Evolutionary conservation across 2,888 invertebrate genomes (phyloP), one percentile per base, ranked within the genome.

Genomic region (Morpho deidamia): DNA sequence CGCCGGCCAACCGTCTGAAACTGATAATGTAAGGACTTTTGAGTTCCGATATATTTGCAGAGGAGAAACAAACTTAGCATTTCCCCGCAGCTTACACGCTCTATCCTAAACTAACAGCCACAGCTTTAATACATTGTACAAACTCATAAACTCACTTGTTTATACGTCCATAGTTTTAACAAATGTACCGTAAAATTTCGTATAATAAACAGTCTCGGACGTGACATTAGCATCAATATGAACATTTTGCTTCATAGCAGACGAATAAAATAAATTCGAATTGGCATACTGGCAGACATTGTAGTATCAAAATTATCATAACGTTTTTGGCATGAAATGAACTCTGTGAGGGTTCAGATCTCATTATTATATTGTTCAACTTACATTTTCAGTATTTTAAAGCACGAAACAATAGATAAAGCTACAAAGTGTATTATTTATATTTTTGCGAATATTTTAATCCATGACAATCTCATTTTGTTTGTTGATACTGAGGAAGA

Each of bases 231-330:
- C 70, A 72, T 79, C 74, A 77, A 64, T 71, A 61, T 54, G 68
- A 71, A 66, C 63, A 64, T 65, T 62, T 66, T 58, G 58, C 64
- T 58, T 67, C 61, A 72, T 73, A 70, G 72, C 69, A 81, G 82
- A 78, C 76, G 63, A 76, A 80, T 81, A 78, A 81, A 79, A 80
- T 83, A 78, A 76, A 81, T 76, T 77, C 63, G 55, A 61, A 69
- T 51, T 50, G 58, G 57, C 59, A 70, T 67, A 73, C 67, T 79
- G 70, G 73, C 74, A 82, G 79, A 78, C 74, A 71, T 70, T 69
- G 74, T 72, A 75, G 58, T 58, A 63, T 74, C 71, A 68, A 71
- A 78, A 84, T 84, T 83, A 82, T 74, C 83, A 82, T 83, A 84
- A 77, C 70, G 74, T 70, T 72, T 71, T 70, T 69, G 72, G 72